Evolutionary conservation across 2,113 vertebrate species (phyloP), one percentile per base, ranked within the genome.

Genomic region (Tyrannus savana): DNA sequence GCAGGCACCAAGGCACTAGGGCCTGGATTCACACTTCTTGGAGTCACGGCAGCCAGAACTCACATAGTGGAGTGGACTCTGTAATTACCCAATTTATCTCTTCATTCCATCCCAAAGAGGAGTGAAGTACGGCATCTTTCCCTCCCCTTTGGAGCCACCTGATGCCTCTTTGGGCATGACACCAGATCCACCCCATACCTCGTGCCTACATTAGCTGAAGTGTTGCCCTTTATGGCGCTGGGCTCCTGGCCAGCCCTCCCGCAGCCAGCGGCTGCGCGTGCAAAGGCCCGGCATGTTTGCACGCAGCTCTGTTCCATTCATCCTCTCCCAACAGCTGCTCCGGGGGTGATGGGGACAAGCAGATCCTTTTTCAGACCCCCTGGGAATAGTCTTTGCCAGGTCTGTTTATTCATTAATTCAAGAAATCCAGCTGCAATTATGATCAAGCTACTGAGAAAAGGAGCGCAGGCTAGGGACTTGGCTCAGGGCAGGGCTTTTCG

Each of bases 281-380:
- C 76, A 8, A 56, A 88, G 92, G 52, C 31, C n/a, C 8, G 0
- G 85, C 39, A 0, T 78, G 58, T 12, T 55, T 73, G 88, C 95
- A 89, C 44, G 28, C 92, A 87, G 79, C 58, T 60, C 86, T 0
- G 0, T 78, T 94, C 93, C 80, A 37, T 81, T 84, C 86, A 90
- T 93, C 76, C 80, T 92, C 85, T 89, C 88, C 86, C 88, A 93
- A 60, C 96, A 97, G 93, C 96, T 96, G 95, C 88, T 87, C 72
- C 0, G 2, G 60, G 85, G 79, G 3, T 46, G 73, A 92, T 80
- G 69, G 69, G 50, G 79, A 71, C 78, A 84, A 77, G 67, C 19
- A 87, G 87, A 95, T 81, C 64, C 71, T 56, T 75, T 95, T 87
- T 89, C 93, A 87, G 49, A 80, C 9, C 35, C 75, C 41, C 27